These are phyloP conservation scores for Helicoverpa zea DNA, from an alignment of 1,140 invertebrate genomes.

Conservation along the genomic window DNA sequence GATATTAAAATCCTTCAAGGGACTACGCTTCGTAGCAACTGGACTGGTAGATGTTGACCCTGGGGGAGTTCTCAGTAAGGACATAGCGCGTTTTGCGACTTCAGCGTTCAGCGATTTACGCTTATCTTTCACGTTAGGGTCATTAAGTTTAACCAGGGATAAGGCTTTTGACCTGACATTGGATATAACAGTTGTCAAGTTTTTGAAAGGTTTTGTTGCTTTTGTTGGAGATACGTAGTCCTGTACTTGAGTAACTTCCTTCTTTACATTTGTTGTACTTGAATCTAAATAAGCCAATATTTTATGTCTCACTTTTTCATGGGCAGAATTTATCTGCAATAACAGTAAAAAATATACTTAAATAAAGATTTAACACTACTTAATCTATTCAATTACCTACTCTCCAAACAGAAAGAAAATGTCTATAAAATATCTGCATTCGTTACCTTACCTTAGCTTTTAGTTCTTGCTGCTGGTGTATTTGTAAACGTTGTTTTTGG, in stretches of 20 bases:
- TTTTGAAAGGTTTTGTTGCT: conserved; percentile 67
- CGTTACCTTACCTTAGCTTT: conserved; percentile 82
- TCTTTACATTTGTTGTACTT: conserved; percentile 68
- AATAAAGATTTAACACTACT: background rate
- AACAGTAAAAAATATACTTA: background rate
- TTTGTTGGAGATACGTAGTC: conserved; percentile 67
- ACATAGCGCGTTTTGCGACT: conserved; percentile 69
- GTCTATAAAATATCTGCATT: too few relatives aligned
- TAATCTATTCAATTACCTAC: too few relatives aligned
- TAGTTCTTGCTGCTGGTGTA: conserved; percentile 86
- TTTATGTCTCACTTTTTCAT: conserved; percentile 83
- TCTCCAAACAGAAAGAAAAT: too few relatives aligned
- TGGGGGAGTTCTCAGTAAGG: conserved; percentile 76
- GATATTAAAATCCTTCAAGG: conserved; percentile 10
- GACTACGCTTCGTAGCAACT: conserved; percentile 41
- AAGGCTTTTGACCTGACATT: conserved; percentile 87
- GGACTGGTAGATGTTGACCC: conserved; percentile 67
- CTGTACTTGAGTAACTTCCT: conserved; percentile 48
- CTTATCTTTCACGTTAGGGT: conserved; percentile 64
- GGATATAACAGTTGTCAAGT: conserved; percentile 78
- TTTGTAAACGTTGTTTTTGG: conserved; percentile 83
- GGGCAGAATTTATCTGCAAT: conserved; percentile 85
- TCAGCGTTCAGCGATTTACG: conserved; percentile 61
- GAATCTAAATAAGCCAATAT: conserved; percentile 85
- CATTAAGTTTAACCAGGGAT: conserved; percentile 84